Percentiles rank a stretch among this genome's conserved stretches.
Conservation (phyloP, 2,888 invertebrate genomes). For the Leucophenga maculata region DNA sequence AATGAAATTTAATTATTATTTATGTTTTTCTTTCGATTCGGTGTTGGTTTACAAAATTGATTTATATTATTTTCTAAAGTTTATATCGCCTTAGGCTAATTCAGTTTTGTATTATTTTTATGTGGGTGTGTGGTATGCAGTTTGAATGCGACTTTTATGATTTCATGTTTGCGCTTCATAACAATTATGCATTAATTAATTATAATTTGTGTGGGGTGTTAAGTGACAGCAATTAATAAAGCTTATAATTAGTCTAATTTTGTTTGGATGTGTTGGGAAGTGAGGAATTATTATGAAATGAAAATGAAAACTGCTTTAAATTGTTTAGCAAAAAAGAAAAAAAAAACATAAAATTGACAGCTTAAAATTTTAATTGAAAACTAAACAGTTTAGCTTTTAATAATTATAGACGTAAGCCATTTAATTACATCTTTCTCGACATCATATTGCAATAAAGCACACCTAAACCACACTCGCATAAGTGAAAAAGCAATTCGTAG, state of each 20-base stretch:
- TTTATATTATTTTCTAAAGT: conserved; percentile 49
- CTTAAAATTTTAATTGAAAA: too few relatives aligned
- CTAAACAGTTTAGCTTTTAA: too few relatives aligned
- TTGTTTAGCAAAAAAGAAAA: too few relatives aligned
- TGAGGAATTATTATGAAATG: too few relatives aligned
- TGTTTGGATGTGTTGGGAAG: conserved; percentile 18
- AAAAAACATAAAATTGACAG: too few relatives aligned
- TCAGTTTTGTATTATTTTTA: neutral
- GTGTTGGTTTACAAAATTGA: conserved; percentile 47
- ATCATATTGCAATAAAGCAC: too few relatives aligned
- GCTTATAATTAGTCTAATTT: conserved; percentile 26
- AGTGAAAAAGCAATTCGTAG: too few relatives aligned
- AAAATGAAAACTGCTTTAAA: too few relatives aligned
- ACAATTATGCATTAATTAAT: conserved; percentile 66
- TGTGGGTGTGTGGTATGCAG: neutral
- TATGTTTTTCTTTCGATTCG: conserved; percentile 48
- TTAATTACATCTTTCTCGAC: too few relatives aligned
- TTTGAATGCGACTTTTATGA: neutral
- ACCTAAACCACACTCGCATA: too few relatives aligned
- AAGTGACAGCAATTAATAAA: conserved; percentile 26
- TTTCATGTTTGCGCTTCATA: conserved; percentile 53
- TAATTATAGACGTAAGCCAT: too few relatives aligned
- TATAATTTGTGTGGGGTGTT: conserved; percentile 55
- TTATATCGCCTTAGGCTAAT: neutral
- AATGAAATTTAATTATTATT: conserved; percentile 57